Base-by-base conservation (phyloP, 2,888 invertebrate species). In the Apeira syringaria region DNA sequence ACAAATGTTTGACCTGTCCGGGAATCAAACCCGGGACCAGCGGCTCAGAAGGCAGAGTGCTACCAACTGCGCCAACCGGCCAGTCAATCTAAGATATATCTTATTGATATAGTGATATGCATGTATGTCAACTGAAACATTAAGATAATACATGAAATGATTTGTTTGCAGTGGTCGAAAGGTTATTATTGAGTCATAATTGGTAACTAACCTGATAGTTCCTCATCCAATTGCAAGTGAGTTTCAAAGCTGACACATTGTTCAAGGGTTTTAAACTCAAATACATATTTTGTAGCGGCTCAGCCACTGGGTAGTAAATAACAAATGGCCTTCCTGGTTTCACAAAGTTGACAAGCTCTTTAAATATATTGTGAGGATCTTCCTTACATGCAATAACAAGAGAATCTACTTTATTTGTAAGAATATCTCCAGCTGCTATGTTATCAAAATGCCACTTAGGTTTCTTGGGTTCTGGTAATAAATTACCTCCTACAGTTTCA, bases 171-270 rank as follows among this genome's bases (percentile, higher is more conserved):
- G n/a, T n/a, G n/a, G n/a, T n/a, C n/a, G n/a, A n/a, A n/a, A n/a
- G n/a, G n/a, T n/a, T n/a, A n/a, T n/a, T n/a, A n/a, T n/a, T n/a
- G n/a, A n/a, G n/a, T n/a, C n/a, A n/a, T n/a, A n/a, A n/a, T n/a
- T n/a, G n/a, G n/a, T n/a, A n/a, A n/a, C n/a, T n/a, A 41, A 97
- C 94, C 92, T 99, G 99, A 90, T 98, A 98, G 59, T 94, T 93
- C 55, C 98, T 92, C 77, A 97, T 88, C 93, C 98, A 99, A 66
- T 95, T 97, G 57, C 95, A 96, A 25, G 94, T 93, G 5, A 99
- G 80, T 71, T 93, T 93, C 25, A 99, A 80, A 64, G 94, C 94
- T 5, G 96, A 92, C 9, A 95, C 93, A 69, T 94, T 93, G 41
- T 91, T 90, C 35, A 92, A 89, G 39, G 93, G 91, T 72, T 96